Base-by-base conservation (phyloP, 2,797 vertebrate genomes). In the Cirrhinus molitorella region DNA sequence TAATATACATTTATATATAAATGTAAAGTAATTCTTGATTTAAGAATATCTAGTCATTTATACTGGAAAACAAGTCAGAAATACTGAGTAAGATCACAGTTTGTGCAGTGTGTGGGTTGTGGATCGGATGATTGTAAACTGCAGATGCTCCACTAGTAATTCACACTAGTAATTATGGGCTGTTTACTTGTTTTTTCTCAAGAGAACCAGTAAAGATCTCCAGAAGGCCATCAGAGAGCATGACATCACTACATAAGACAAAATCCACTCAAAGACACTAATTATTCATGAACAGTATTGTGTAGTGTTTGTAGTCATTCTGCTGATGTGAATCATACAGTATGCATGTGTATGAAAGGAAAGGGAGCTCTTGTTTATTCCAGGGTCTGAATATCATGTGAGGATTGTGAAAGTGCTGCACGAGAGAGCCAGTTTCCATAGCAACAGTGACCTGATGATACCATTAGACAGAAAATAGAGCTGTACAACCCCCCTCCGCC, bases 361-460 rank as follows among this genome's bases (percentile, higher is more conserved):
- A 57, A n/a, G 21, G 53, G 21, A 57, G 53, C 43, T 8, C 6
- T 23, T 1, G 37, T 40, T 66, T 25, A 31, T 31, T 51, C 47
- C 70, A 19, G 70, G 71, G 5, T 74, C 51, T 51, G 49, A 23
- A 13, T 4, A 19, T 77, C 14, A 21, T 1, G 19, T 17, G n/a
- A 79, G 23, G 28, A 31, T 51, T 34, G 45, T 23, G 25, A n/a
- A 53, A 34, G 47, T 70, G 78, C 55, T 40, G 47, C 51, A 72
- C 31, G 49, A 34, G 66, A 84, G 80, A 61, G 65, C 17, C 80
- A 80, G 86, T 87, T 87, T 80, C 86, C 76, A 85, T 85, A 71
- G 86, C 76, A 87, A 85, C 83, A 80, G 55, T 3, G 31, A 76
- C 71, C 70, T 65, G 53, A 80, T 53, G 81, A 57, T 65, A 61